Evolutionary conservation across 2,113 vertebrate species (phyloP).

Genomic region (Poecilia latipinna): DNA sequence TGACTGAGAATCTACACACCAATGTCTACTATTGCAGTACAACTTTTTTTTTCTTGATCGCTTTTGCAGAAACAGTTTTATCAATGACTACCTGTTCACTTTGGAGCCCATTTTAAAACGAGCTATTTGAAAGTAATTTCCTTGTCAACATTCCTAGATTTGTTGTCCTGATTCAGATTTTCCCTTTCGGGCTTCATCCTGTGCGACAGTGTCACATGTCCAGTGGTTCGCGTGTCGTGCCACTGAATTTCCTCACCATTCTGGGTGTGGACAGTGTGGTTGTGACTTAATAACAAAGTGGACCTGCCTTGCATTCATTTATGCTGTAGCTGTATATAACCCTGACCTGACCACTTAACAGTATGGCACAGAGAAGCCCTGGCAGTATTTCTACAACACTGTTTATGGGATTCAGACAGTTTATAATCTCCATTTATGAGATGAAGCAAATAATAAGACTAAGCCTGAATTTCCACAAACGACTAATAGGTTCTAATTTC

Average conservation of each 20-base stretch:
- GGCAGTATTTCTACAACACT: conserved; percentile 16
- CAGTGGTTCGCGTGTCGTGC: conserved; percentile 56
- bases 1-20: no score
- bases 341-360: conserved; percentile 43
- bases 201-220: conserved; percentile 38
- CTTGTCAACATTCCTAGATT: no score
- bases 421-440: conserved; percentile 5
- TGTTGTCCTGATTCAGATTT: neutral
- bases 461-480: neutral
- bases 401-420: conserved; percentile 31
- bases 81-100: no score
- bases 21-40: no score
- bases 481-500: neutral
- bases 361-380: conserved; percentile 10
- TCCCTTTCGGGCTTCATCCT: neutral
- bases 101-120: neutral
- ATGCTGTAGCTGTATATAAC: conserved; percentile 66
- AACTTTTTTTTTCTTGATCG: no score
- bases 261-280: conserved; percentile 80
- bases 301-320: conserved; percentile 67
- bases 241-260: conserved; percentile 49
- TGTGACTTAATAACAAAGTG: conserved; percentile 73
- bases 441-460: neutral
- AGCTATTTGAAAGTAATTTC: neutral
- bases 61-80: no score